phyloP scores from a whole-genome alignment of 2,797 vertebrate genomes.

The Sebastes umbrosus region DNA sequence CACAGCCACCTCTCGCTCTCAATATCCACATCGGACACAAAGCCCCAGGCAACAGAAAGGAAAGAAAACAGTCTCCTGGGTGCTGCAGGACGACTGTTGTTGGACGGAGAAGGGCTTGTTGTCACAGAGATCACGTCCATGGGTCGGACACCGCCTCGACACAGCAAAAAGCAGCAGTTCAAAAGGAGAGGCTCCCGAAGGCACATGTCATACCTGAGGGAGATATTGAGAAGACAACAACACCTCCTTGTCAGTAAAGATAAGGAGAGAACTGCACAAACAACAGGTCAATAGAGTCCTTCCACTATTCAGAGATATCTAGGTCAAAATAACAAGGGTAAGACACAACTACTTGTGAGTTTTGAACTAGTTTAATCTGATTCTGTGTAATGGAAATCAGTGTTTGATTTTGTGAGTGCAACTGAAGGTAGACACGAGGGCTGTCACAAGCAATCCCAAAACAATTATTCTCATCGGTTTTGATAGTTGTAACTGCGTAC shows the following conservation, averaged over 20 bases:
- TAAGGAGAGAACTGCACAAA: conserved; percentile 2
- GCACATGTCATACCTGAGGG: conserved; percentile 88
- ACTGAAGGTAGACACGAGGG: background rate
- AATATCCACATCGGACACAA: conserved; percentile 94
- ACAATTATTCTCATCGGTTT: background rate
- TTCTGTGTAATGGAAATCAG: background rate
- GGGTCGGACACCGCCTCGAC: conserved; percentile 85
- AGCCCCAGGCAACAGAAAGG: conserved; percentile 94
- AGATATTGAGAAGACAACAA: conserved; percentile 10
- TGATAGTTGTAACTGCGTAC: background rate
- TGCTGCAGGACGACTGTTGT: conserved; percentile 63
- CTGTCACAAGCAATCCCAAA: background rate
- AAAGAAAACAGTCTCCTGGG: conserved; percentile 89
- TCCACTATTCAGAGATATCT: background rate
- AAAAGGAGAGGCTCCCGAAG: conserved; percentile 90
- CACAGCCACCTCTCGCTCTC: conserved; percentile 88
- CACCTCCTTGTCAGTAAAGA: conserved; percentile 4
- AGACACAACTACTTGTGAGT: background rate
- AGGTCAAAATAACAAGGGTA: background rate
- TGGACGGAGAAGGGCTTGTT: conserved; percentile 79
- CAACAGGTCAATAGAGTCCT: background rate
- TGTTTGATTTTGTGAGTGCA: background rate
- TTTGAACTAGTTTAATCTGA: background rate
- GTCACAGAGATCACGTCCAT: conserved; percentile 94
- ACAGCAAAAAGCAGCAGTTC: conserved; percentile 92